Conservation (phyloP, 2,888 invertebrate genomes). For the Leucophenga maculata region DNA sequence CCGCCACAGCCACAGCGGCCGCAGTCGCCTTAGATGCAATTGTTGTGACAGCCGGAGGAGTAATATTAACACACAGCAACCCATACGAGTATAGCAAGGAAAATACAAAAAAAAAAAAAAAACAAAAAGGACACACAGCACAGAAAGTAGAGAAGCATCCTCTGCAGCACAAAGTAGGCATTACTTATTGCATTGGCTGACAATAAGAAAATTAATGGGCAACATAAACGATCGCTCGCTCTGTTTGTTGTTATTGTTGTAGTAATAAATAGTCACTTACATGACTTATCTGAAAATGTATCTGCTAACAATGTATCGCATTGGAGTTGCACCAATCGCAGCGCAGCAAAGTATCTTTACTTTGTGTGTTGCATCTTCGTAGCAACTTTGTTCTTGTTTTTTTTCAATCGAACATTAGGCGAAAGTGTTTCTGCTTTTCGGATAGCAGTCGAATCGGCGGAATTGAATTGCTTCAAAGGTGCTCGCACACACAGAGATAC, state of each 20-base stretch:
- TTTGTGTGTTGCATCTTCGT: background rate
- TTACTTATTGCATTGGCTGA: slow-evolving; percentile 51
- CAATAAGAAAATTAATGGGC: slow-evolving; percentile 58
- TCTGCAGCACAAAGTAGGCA: slow-evolving; percentile 24
- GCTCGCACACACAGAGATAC: slow-evolving; percentile 3
- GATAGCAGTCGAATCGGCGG: slow-evolving; percentile 42
- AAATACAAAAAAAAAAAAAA: background rate
- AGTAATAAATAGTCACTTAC: slow-evolving; percentile 52
- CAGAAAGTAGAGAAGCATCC: background rate
- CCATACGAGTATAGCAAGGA: background rate
- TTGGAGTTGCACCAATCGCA: slow-evolving; percentile 38
- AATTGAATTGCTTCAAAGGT: slow-evolving; percentile 58
- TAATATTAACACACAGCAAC: slow-evolving; percentile 36
- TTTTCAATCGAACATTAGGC: slow-evolving; percentile 26
- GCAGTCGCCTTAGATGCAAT: slow-evolving; percentile 40
- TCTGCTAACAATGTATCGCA: slow-evolving; percentile 25
- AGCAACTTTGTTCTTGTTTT: background rate
- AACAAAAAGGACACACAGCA: background rate
- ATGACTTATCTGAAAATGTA: slow-evolving; percentile 47
- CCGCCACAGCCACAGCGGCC: slow-evolving; percentile 43
- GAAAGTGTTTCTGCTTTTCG: slow-evolving; percentile 52
- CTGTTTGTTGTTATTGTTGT: slow-evolving; percentile 12
- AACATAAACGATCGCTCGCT: slow-evolving; percentile 27
- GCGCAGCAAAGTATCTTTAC: background rate
- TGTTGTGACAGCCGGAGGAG: slow-evolving; percentile 57